These are phyloP conservation scores for Cetonia aurata DNA, from an alignment of 2,888 invertebrate species.

Conservation along the genomic window DNA sequence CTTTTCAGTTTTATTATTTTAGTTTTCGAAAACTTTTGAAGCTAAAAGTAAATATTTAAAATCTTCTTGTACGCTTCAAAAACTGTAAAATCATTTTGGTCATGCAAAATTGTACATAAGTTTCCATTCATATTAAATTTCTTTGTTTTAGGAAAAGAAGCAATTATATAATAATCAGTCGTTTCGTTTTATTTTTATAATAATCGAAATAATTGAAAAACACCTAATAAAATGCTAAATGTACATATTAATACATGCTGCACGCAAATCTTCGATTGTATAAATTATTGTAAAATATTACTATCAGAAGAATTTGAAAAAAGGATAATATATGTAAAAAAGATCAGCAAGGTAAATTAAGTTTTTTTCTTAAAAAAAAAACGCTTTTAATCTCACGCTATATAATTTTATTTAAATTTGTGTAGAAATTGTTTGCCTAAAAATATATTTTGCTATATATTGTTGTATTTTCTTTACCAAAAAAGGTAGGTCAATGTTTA, in stretches of 20 bases:
- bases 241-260: slow-evolving; percentile 39
- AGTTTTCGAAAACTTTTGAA: slow-evolving; percentile 40
- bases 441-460: too few relatives aligned
- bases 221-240: slow-evolving; percentile 40
- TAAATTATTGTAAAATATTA: too few relatives aligned
- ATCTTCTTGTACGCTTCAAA: slow-evolving; percentile 14
- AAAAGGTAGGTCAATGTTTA: too few relatives aligned
- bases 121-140: slow-evolving; percentile 24
- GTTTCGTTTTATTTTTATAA: slow-evolving; percentile 30
- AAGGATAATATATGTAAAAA: not conserved
- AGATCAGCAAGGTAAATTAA: not conserved
- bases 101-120: slow-evolving; percentile 31
- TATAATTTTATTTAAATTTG: too few relatives aligned
- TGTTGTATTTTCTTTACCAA: too few relatives aligned
- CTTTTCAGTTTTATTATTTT: slow-evolving; percentile 40
- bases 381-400: too few relatives aligned
- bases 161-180: slow-evolving; percentile 45
- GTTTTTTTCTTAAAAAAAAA: too few relatives aligned
- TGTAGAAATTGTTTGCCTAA: too few relatives aligned
- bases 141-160: slow-evolving; percentile 34
- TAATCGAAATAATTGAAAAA: slow-evolving; percentile 34
- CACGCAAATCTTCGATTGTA: slow-evolving; percentile 17
- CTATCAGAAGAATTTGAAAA: not conserved
- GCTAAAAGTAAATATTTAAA: slow-evolving; percentile 47
- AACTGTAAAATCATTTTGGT: slow-evolving; percentile 9